These are phyloP conservation scores for Trematomus loennbergii DNA, from an alignment of 2,113 vertebrate genomes.

Conservation along the genomic window DNA sequence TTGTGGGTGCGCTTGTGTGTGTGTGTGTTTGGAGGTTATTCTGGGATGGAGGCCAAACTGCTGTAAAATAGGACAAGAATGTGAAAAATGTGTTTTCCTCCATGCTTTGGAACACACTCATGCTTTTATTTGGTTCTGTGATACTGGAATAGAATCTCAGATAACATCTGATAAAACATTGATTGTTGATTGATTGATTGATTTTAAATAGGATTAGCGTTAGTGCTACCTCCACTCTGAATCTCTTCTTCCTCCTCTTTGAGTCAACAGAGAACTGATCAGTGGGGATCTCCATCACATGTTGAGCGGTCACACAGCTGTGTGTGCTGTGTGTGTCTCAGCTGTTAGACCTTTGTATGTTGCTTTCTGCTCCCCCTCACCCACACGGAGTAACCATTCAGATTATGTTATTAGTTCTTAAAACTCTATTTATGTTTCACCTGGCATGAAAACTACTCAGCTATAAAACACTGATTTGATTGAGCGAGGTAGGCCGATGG, in stretches of 20 bases:
- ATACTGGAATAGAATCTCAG: no score
- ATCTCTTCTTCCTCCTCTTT: background rate
- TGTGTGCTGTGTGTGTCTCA: background rate
- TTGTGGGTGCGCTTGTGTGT: background rate
- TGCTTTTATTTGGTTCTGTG: conserved; percentile 28
- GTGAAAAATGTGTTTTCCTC: conserved; percentile 67
- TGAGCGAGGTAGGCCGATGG: no score
- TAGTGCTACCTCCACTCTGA: background rate
- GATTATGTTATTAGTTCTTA: no score
- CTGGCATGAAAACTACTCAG: no score
- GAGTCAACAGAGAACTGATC: background rate
- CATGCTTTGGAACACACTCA: conserved; percentile 42
- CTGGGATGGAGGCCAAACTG: conserved; percentile 59
- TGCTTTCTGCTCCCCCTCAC: background rate
- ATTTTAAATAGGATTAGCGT: conserved; percentile 3
- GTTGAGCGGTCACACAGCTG: background rate
- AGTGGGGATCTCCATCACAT: background rate
- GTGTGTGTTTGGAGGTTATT: conserved; percentile 38
- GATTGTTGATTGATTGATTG: no score
- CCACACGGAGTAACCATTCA: no score
- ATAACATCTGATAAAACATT: no score
- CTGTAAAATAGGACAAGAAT: conserved; percentile 74
- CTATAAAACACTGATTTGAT: no score
- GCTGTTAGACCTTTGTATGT: no score
- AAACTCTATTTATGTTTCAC: no score